Evolutionary conservation across 2,113 vertebrate species (phyloP).

Genomic region (Mormyrus lacerda): DNA sequence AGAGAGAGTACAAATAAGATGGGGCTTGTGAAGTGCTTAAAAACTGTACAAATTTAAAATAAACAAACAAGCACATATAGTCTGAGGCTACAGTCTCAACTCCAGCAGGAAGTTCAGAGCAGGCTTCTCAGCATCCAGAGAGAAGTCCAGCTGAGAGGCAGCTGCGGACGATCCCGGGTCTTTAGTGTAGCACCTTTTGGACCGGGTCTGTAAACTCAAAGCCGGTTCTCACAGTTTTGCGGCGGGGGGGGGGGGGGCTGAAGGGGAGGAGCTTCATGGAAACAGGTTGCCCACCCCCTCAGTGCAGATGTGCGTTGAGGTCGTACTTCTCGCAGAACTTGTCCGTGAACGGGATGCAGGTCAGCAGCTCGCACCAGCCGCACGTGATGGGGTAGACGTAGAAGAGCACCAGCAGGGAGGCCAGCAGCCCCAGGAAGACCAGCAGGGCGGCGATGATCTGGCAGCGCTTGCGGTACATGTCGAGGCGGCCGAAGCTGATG

Average conservation of each 20-base stretch:
- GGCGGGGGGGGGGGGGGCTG: slow-evolving; percentile 21
- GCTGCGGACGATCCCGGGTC: background rate
- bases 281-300: slow-evolving; percentile 36
- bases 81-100: slow-evolving; percentile 28
- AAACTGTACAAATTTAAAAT: slow-evolving; percentile 26
- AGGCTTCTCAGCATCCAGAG: background rate
- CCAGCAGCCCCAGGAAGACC: slow-evolving; percentile 88
- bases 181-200: background rate
- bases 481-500: slow-evolving; percentile 92
- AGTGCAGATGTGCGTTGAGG: slow-evolving; percentile 93
- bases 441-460: slow-evolving; percentile 90
- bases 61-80: slow-evolving; percentile 36
- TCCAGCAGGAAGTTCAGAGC: slow-evolving; percentile 12
- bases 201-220: slow-evolving; percentile 1
- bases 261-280: slow-evolving; percentile 24
- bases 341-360: slow-evolving; percentile 98
- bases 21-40: slow-evolving; percentile 30
- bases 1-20: slow-evolving; percentile 31
- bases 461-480: slow-evolving; percentile 94
- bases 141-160: background rate
- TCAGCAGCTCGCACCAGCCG: slow-evolving; percentile 93
- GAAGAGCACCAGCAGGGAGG: slow-evolving; percentile 88
- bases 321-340: slow-evolving; percentile 99
- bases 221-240: slow-evolving; percentile 42
- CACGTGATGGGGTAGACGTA: slow-evolving; percentile 92